phyloP scores from a whole-genome alignment of 1,140 invertebrate species.

The Hermetia illucens region DNA sequence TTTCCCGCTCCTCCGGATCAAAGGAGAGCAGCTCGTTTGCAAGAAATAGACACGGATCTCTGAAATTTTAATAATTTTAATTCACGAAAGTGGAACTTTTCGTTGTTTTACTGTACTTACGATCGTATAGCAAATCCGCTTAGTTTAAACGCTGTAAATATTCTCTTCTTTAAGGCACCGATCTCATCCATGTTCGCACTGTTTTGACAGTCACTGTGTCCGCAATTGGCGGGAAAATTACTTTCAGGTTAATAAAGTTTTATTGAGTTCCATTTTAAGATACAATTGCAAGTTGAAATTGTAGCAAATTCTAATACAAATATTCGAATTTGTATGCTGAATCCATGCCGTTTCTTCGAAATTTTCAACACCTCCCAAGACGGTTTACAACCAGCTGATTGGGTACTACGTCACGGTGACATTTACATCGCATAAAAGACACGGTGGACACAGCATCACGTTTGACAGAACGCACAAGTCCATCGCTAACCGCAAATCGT shows the following conservation, averaged over 20 bases:
- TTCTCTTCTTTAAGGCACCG: conserved; percentile 14
- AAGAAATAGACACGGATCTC: conserved; percentile 30
- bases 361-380: too few relatives aligned
- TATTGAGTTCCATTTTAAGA: not conserved
- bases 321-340: too few relatives aligned
- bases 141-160: conserved; percentile 23
- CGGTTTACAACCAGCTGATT: too few relatives aligned
- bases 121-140: conserved; percentile 25
- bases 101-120: too few relatives aligned
- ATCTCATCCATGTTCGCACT: not conserved
- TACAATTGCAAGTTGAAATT: not conserved
- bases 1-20: conserved; percentile 30
- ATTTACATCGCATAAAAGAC: too few relatives aligned
- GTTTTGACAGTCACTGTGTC: not conserved
- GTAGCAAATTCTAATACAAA: too few relatives aligned
- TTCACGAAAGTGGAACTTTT: too few relatives aligned
- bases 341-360: too few relatives aligned
- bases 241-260: not conserved
- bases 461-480: not conserved
- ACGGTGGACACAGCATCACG: not conserved
- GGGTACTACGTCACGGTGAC: too few relatives aligned
- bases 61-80: conserved; percentile 5
- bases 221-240: not conserved
- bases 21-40: conserved; percentile 33
- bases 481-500: too few relatives aligned